A percentile compares a stretch with the other conserved stretches of the same genome.
phyloP scores from a whole-genome alignment of 2,888 invertebrate species.

The Branchellion lobata region DNA sequence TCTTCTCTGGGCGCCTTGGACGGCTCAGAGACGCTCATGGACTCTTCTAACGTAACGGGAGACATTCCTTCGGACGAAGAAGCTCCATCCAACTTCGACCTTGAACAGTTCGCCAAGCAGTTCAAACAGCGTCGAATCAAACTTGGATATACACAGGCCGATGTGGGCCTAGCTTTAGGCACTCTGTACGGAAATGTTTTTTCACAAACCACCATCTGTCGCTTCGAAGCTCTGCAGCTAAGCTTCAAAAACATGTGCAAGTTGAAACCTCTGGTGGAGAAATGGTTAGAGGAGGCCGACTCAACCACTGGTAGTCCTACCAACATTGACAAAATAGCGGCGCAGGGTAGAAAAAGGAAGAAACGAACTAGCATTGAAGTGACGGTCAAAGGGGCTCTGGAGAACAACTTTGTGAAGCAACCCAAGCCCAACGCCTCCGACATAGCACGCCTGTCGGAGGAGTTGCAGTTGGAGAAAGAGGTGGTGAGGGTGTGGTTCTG shows the following conservation, averaged over 20 bases:
- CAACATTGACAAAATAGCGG: slow-evolving; percentile 97
- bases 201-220: slow-evolving; percentile 98
- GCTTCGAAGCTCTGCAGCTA: slow-evolving; percentile 96
- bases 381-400: slow-evolving; percentile 87
- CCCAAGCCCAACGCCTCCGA: slow-evolving; percentile 99
- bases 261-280: slow-evolving; percentile 93
- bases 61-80: slow-evolving; percentile 52
- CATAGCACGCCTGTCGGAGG: slow-evolving; percentile 89
- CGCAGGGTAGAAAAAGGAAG: slow-evolving; percentile 97
- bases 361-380: slow-evolving; percentile 99
- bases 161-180: slow-evolving; percentile 95
- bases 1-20: slow-evolving; percentile 15
- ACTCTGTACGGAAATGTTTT: slow-evolving; percentile 99
- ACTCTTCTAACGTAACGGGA: slow-evolving; percentile 55
- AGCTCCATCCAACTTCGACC: slow-evolving; percentile 75
- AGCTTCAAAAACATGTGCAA: slow-evolving; percentile 99
- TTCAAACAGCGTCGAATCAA: slow-evolving; percentile 99
- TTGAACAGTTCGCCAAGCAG: slow-evolving; percentile 98
- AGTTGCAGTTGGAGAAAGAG: slow-evolving; percentile 91
- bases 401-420: slow-evolving; percentile 98
- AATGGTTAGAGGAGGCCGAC: slow-evolving; percentile 99
- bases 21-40: slow-evolving; percentile 51
- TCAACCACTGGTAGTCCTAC: slow-evolving; percentile 90
- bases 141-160: slow-evolving; percentile 96
- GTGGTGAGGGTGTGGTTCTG: slow-evolving; percentile 70